phyloP scores from a whole-genome alignment of 1,140 invertebrate genomes.

The Drosophila lacteicornis region DNA sequence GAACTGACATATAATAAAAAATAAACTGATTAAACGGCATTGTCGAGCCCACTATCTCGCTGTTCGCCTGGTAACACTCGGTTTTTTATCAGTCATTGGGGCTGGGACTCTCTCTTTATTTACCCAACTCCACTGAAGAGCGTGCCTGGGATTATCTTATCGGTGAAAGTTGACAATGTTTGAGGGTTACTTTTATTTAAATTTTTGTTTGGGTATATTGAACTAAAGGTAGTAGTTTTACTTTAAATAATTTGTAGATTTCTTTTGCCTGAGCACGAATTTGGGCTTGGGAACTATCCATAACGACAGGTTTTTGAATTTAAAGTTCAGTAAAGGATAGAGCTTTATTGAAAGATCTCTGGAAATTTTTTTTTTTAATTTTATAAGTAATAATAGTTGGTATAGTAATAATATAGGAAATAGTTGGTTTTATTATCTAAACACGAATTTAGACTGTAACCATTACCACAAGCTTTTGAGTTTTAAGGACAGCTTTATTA shows the following conservation, averaged over 20 bases:
- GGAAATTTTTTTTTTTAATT: too few species aligned
- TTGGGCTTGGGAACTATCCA: background rate
- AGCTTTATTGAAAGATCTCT: background rate
- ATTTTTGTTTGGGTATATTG: background rate
- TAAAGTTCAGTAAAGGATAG: too few species aligned
- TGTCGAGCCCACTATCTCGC: slow-evolving; percentile 13
- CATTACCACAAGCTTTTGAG: too few species aligned
- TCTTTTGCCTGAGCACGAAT: background rate
- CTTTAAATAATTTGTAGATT: too few species aligned
- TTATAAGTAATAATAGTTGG: too few species aligned
- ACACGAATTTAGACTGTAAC: too few species aligned
- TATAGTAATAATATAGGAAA: too few species aligned
- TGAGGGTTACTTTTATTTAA: background rate
- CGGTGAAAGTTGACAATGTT: slow-evolving; percentile 2
- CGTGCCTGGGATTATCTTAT: slow-evolving; percentile 39
- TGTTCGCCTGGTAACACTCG: slow-evolving; percentile 45
- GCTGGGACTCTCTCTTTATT: background rate
- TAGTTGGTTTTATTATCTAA: too few species aligned
- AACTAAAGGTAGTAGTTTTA: background rate
- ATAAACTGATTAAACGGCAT: slow-evolving; percentile 29
- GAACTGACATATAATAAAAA: slow-evolving; percentile 65
- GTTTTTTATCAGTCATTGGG: slow-evolving; percentile 33
- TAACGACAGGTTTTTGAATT: background rate
- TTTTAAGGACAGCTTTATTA: background rate
- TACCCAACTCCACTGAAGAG: background rate